Conservation (phyloP, 2,113 vertebrate genomes). For the Poicephalus gulielmi region DNA sequence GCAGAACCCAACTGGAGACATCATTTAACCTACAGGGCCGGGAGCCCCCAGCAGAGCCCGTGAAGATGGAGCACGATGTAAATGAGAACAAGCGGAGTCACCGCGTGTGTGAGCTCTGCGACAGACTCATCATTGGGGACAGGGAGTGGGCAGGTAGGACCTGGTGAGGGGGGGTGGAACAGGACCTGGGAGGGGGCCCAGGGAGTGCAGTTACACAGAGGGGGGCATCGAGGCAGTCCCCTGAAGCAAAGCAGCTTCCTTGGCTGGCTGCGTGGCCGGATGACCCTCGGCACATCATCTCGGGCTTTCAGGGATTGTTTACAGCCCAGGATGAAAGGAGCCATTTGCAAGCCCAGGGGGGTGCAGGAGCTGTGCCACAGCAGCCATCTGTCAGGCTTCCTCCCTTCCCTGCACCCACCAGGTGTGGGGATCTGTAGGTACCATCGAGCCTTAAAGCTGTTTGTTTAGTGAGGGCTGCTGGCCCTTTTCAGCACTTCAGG, state of each 20-base stretch:
- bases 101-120: conserved; percentile 83
- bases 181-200: not conserved
- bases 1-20: fast-evolving
- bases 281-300: not conserved
- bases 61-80: conserved; percentile 68
- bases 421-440: not conserved
- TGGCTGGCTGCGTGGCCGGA: not conserved
- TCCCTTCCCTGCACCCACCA: not conserved
- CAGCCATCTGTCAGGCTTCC: conserved; percentile 64
- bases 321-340: conserved; percentile 34
- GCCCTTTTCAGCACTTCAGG: not conserved
- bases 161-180: fast-evolving
- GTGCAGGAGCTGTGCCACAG: conserved; percentile 56
- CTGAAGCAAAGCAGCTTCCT: not conserved
- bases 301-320: conserved; percentile 26
- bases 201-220: not conserved
- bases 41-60: conserved; percentile 75
- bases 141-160: conserved; percentile 92
- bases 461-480: not conserved
- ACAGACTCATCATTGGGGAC: conserved; percentile 91
- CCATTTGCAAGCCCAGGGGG: conserved; percentile 56
- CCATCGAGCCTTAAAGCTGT: not conserved
- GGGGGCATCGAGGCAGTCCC: not conserved
- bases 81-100: conserved; percentile 81
- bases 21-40: conserved; percentile 70